Base-by-base conservation (phyloP, 2,113 vertebrate genomes). In the Leptocoma aspasia region DNA sequence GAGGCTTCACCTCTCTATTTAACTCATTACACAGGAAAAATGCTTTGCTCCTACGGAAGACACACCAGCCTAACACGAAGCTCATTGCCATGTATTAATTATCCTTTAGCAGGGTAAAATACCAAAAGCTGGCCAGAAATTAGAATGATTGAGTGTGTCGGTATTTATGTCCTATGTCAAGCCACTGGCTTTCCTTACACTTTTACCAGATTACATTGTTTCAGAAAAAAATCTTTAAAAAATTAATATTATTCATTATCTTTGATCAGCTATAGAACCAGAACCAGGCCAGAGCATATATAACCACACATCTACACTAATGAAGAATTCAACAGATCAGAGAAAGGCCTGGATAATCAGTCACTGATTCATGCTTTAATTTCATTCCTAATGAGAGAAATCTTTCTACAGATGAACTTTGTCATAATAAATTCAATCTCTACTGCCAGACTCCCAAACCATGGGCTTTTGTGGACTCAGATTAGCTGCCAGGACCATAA, bases 261-360 rank as follows among this genome's bases (percentile, higher is more conserved):
- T 73, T 61, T 80, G 63, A 88, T 70, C 31, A 83, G 73, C 54
- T 70, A 54, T 10, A 86, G 75, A 94, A 90, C 16, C 54, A 88
- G 57, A 82, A 90, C 42, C 50, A 70, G 37, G 41, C 54, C 41
- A 92, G 24, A 61, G 19, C n/a, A 53, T 17, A 41, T 15, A 65
- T 61, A 95, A 94, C 33, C 64, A 80, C 39, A 73, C 49, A 77
- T 64, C 52, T 59, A 57, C 39, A 83, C 82, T 82, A 81, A 80
- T 59, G 59, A 90, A 82, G 88, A 93, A 90, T 77, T 80, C 79
- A 83, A 63, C 1, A 1, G 54, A 92, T 77, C 39, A 86, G 54
- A 89, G 68, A 92, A 95, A 80, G 71, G 69, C 60, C 39, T 86
- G 54, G 72, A 81, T 80, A 92, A 93, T 91, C 86, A 93, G 56